Conservation (phyloP, 1,140 invertebrate genomes). For the Halesus radiatus region DNA sequence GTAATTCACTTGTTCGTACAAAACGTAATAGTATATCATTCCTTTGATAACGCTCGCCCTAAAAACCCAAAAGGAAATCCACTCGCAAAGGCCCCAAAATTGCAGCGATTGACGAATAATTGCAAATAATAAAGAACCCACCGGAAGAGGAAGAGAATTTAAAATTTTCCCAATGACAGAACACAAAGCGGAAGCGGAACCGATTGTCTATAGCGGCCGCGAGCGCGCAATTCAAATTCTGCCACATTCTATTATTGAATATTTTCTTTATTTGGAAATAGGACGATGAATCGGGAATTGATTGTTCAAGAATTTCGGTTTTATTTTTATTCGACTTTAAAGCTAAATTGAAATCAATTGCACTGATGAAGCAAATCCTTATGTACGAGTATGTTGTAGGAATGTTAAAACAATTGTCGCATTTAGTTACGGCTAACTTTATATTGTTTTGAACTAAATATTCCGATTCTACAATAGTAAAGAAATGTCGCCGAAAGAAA, state of each 20-base stretch:
- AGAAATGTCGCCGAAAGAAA: too few species aligned
- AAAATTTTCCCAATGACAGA: constrained; percentile 56
- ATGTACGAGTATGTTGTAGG: too few species aligned
- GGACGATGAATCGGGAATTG: background rate
- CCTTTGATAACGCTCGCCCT: background rate
- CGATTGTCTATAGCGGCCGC: constrained; percentile 52
- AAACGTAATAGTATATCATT: too few species aligned
- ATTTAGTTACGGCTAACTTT: too few species aligned
- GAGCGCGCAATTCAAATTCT: constrained; percentile 6
- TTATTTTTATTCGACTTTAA: too few species aligned
- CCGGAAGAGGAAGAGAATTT: constrained; percentile 44
- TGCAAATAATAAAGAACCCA: constrained; percentile 56
- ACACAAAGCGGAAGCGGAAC: constrained; percentile 48
- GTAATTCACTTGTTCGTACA: too few species aligned
- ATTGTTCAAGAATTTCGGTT: background rate
- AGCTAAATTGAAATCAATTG: too few species aligned
- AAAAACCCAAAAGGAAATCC: constrained; percentile 21
- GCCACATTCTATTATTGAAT: constrained; percentile 2
- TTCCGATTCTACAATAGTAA: too few species aligned
- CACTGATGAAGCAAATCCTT: too few species aligned
- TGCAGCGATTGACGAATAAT: constrained; percentile 57
- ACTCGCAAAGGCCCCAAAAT: constrained; percentile 45
- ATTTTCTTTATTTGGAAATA: background rate
- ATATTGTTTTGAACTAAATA: too few species aligned
- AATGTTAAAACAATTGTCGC: too few species aligned